Percentiles rank a stretch among this genome's conserved stretches.
These are phyloP conservation scores for Ischnura elegans DNA, from an alignment of 2,888 invertebrate genomes.

Conservation along the genomic window DNA sequence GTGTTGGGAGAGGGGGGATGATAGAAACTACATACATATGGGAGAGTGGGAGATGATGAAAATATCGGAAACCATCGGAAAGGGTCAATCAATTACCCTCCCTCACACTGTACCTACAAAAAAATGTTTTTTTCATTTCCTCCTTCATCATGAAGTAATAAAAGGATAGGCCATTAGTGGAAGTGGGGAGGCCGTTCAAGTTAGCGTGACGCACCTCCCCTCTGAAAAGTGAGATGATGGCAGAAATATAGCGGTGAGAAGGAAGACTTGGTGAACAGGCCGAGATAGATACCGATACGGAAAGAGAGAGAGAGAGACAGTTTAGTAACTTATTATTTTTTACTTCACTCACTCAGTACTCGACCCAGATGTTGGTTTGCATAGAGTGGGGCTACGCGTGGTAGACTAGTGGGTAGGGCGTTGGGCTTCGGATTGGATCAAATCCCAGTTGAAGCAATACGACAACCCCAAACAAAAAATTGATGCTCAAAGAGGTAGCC, in stretches of 20 bases:
- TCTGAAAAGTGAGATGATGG: slow-evolving; percentile 16
- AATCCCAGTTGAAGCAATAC: too few species aligned
- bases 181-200: background rate
- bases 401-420: too few species aligned
- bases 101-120: background rate
- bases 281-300: slow-evolving; percentile 28
- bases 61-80: background rate
- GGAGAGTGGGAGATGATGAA: background rate
- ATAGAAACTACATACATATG: background rate
- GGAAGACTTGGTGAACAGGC: slow-evolving; percentile 62
- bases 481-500: too few species aligned
- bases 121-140: background rate
- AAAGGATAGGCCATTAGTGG: slow-evolving; percentile 37
- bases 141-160: background rate
- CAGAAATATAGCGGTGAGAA: slow-evolving; percentile 13
- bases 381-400: too few species aligned
- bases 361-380: too few species aligned
- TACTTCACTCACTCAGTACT: too few species aligned
- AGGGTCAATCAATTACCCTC: background rate
- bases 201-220: background rate
- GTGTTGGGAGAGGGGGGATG: background rate
- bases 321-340: too few species aligned
- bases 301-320: slow-evolving; percentile 40
- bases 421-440: too few species aligned
- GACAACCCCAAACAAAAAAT: too few species aligned